These are phyloP conservation scores for Ptychadena robeensis DNA, from an alignment of 2,797 vertebrate species.

Conservation along the genomic window DNA sequence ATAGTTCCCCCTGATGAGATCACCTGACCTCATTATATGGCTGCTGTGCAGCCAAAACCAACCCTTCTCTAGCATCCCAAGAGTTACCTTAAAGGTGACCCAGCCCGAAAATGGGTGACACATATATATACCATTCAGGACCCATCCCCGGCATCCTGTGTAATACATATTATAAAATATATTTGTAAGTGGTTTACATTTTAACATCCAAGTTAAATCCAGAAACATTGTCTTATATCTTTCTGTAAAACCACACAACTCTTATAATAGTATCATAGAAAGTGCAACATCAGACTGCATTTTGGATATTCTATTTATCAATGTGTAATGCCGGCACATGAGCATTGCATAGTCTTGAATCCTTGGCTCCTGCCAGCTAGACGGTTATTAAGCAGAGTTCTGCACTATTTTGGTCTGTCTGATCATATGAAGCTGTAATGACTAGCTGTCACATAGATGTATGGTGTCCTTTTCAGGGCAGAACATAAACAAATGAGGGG, in stretches of 20 bases:
- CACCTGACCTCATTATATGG: too few species aligned
- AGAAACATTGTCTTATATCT: not conserved
- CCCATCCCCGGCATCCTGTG: too few species aligned
- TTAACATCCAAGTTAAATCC: not conserved
- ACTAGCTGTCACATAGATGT: slow-evolving; percentile 78
- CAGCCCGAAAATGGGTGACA: too few species aligned
- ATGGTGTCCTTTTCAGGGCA: slow-evolving; percentile 72
- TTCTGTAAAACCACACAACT: not conserved
- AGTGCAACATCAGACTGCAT: not conserved
- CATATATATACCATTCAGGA: too few species aligned
- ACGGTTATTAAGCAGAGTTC: slow-evolving; percentile 44
- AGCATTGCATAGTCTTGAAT: not conserved
- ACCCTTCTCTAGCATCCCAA: too few species aligned
- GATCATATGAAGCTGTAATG: slow-evolving; percentile 69
- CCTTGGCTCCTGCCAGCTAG: slow-evolving; percentile 14
- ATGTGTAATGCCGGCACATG: not conserved
- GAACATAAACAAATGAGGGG: slow-evolving; percentile 74
- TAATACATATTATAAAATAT: too few species aligned
- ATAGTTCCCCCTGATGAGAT: too few species aligned
- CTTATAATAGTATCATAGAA: not conserved
- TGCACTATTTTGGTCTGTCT: slow-evolving; percentile 57
- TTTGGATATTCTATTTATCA: not conserved
- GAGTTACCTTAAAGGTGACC: too few species aligned
- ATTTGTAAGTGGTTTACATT: too few species aligned
- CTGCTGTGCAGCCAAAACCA: too few species aligned